phyloP scores from a whole-genome alignment of 1,140 invertebrate species.

The Protaetia brevitarsis region DNA sequence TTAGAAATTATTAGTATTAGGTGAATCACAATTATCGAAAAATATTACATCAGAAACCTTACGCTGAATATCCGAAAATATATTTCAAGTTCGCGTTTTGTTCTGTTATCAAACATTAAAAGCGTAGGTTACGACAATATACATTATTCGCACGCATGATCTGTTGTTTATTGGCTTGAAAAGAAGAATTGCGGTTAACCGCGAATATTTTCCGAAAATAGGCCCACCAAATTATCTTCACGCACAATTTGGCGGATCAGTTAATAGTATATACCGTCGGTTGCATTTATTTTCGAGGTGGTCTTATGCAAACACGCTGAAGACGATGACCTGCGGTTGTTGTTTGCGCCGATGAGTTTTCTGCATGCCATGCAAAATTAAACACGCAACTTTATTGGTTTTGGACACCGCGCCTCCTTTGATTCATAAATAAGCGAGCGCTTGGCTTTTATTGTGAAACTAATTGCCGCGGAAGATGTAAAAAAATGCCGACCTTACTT shows the following conservation, averaged over 20 bases:
- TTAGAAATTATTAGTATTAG: too few relatives aligned
- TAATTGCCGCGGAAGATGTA: conserved; percentile 8
- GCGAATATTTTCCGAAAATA: background rate
- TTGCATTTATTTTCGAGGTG: background rate
- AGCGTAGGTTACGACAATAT: too few relatives aligned
- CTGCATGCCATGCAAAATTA: background rate
- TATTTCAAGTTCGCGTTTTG: too few relatives aligned
- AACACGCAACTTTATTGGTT: background rate
- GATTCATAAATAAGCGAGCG: conserved; percentile 7
- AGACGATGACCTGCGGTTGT: conserved; percentile 4
- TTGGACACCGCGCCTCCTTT: background rate
- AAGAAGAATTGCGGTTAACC: background rate
- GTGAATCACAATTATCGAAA: too few relatives aligned
- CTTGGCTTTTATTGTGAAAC: conserved; percentile 1
- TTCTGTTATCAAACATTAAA: too few relatives aligned
- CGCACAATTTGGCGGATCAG: background rate
- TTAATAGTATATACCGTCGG: background rate
- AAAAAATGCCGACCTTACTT: conserved; percentile 14
- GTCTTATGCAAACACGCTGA: background rate
- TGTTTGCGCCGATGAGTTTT: background rate
- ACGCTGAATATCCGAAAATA: too few relatives aligned
- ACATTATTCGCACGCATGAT: too few relatives aligned
- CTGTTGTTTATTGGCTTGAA: too few relatives aligned
- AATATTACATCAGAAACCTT: too few relatives aligned
- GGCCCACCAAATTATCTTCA: background rate